phyloP scores from a whole-genome alignment of 1,140 invertebrate genomes.

The Drosophila ercepeae region DNA sequence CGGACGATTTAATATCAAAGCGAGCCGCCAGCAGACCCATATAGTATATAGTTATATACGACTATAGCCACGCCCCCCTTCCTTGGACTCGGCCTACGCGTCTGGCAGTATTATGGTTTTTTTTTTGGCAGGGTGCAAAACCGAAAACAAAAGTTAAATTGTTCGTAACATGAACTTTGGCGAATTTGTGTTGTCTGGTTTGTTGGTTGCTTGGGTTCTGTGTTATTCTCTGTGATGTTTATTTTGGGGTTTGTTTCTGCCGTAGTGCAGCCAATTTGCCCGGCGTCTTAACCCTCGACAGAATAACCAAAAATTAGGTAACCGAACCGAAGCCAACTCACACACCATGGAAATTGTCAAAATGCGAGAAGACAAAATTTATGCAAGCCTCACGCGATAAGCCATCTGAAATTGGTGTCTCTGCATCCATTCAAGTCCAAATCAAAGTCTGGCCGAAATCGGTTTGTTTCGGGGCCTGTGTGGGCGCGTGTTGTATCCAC shows the following conservation, averaged over 20 bases:
- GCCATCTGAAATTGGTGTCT: conserved; percentile 49
- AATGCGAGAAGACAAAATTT: conserved; percentile 52
- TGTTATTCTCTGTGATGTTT: conserved; percentile 51
- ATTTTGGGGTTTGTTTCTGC: conserved; percentile 52
- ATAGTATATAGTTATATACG: conserved; percentile 43
- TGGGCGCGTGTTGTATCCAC: conserved; percentile 48
- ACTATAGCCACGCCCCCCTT: conserved; percentile 30
- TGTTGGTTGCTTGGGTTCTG: conserved; percentile 1
- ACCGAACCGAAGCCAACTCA: conserved; percentile 3
- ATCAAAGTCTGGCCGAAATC: conserved; percentile 15
- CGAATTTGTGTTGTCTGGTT: conserved; percentile 25
- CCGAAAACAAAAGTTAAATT: conserved; percentile 67
- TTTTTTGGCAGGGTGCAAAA: conserved; percentile 65
- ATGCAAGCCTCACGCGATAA: conserved; percentile 65
- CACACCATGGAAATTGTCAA: conserved; percentile 61
- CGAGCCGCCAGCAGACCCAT: conserved; percentile 58
- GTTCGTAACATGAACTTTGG: conserved; percentile 64
- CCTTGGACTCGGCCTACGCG: conserved; percentile 14
- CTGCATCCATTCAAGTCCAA: conserved; percentile 1
- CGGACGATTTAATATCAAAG: conserved; percentile 78
- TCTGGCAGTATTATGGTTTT: conserved; percentile 14
- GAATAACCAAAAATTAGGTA: conserved; percentile 39
- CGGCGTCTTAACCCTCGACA: conserved; percentile 36
- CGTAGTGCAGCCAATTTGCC: conserved; percentile 51
- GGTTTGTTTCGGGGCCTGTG: conserved; percentile 16